Conservation (phyloP, 2,797 vertebrate genomes). For the Alca torda region DNA sequence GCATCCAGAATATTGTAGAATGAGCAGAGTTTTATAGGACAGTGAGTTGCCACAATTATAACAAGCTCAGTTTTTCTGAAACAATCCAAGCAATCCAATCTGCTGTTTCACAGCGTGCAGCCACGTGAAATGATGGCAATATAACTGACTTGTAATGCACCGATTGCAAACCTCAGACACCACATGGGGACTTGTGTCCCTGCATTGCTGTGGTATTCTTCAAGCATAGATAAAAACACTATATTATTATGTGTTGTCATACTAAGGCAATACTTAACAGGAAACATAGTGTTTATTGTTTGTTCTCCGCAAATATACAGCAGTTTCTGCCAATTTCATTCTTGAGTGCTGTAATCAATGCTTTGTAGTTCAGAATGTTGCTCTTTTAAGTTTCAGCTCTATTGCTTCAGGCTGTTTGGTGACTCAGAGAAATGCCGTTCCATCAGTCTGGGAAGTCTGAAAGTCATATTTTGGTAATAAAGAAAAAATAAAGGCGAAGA, state of each 20-base stretch:
- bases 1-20: neutral
- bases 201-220: neutral
- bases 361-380: neutral
- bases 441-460: neutral
- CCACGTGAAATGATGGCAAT: neutral
- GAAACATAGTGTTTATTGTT: neutral
- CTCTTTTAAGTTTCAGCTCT: neutral
- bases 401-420: neutral
- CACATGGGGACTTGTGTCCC: neutral
- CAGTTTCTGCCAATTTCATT: neutral
- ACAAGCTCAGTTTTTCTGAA: neutral
- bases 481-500: neutral
- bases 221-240: neutral
- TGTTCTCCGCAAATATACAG: neutral
- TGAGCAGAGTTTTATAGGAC: neutral
- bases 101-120: neutral
- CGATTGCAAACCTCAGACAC: neutral
- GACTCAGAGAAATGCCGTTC: neutral
- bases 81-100: neutral
- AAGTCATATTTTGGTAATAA: neutral
- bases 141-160: neutral
- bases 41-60: neutral
- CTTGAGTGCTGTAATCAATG: neutral
- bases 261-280: neutral
- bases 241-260: neutral